These are phyloP conservation scores for Acropora yongei DNA, from an alignment of 64 coral and sea anemone genomes.

Conservation along the genomic window DNA sequence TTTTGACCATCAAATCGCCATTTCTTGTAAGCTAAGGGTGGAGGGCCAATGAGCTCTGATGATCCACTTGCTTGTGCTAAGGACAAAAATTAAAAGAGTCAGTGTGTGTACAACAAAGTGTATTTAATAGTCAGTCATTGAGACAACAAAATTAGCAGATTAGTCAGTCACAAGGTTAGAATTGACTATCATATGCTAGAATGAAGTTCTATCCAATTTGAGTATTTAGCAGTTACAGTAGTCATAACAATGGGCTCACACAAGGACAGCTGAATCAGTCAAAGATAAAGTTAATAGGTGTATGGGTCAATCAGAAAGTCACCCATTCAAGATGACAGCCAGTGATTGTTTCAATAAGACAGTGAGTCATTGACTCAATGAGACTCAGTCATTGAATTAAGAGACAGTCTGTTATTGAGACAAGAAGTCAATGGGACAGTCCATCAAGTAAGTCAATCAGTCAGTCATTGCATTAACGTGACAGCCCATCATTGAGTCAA, in stretches of 20 bases:
- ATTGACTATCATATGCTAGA: too few species aligned
- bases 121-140: too few species aligned
- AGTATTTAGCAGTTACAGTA: too few species aligned
- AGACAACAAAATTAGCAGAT: too few species aligned
- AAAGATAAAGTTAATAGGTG: not conserved
- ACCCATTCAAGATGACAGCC: not conserved
- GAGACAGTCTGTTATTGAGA: too few species aligned
- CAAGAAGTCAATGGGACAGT: not conserved
- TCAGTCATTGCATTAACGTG: not conserved
- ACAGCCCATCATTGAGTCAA: too few species aligned
- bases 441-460: not conserved
- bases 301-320: not conserved
- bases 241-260: too few species aligned
- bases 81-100: not conserved
- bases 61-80: conserved; percentile 94
- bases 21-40: conserved; percentile 96
- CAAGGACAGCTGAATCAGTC: not conserved
- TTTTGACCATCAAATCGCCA: conserved; percentile 96
- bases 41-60: conserved; percentile 73
- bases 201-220: too few species aligned
- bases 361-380: not conserved
- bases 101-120: too few species aligned
- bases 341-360: not conserved
- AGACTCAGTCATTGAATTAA: too few species aligned
- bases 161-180: too few species aligned